Evolutionary conservation across 2,888 invertebrate genomes (phyloP).

Genomic region (Helleia helle): DNA sequence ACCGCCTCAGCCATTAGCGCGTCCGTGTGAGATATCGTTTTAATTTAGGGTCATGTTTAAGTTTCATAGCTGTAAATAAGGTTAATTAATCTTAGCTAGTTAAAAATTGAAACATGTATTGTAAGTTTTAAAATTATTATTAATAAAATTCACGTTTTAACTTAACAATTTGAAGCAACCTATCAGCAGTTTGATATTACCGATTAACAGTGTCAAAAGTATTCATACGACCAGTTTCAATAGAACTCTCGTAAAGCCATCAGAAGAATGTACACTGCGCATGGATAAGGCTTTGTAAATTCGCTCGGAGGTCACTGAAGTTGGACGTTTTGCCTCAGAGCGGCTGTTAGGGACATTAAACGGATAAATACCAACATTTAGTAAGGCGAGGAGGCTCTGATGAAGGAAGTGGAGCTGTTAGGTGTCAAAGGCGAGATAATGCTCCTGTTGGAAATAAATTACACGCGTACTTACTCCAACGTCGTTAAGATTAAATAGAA

Average conservation of each 20-base stretch:
- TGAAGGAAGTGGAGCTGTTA: constrained; percentile 29
- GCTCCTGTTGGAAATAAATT: background rate
- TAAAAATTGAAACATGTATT: too few species aligned
- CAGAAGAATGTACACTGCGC: constrained; percentile 11
- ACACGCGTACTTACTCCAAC: background rate
- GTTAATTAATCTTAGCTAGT: too few species aligned
- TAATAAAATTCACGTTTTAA: too few species aligned
- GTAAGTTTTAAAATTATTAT: too few species aligned
- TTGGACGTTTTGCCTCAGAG: constrained; percentile 32
- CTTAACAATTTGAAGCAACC: constrained; percentile 7
- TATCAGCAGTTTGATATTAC: constrained; percentile 24
- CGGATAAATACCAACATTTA: constrained; percentile 32
- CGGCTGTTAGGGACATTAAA: constrained; percentile 35
- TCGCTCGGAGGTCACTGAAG: constrained; percentile 10
- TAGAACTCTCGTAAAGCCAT: constrained; percentile 20
- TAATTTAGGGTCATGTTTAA: too few species aligned
- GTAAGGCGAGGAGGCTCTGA: constrained; percentile 26
- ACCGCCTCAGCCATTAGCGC: too few species aligned
- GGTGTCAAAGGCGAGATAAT: constrained; percentile 4
- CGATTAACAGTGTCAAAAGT: constrained; percentile 38
- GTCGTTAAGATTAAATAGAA: background rate
- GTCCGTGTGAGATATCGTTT: too few species aligned
- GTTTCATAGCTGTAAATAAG: too few species aligned
- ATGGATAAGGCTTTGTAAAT: constrained; percentile 11
- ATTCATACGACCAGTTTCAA: constrained; percentile 22